Percentiles rank a stretch among this genome's conserved stretches.
These are phyloP conservation scores for Apodemus agrarius DNA, from an alignment of 2,797 vertebrate species.

Conservation along the genomic window DNA sequence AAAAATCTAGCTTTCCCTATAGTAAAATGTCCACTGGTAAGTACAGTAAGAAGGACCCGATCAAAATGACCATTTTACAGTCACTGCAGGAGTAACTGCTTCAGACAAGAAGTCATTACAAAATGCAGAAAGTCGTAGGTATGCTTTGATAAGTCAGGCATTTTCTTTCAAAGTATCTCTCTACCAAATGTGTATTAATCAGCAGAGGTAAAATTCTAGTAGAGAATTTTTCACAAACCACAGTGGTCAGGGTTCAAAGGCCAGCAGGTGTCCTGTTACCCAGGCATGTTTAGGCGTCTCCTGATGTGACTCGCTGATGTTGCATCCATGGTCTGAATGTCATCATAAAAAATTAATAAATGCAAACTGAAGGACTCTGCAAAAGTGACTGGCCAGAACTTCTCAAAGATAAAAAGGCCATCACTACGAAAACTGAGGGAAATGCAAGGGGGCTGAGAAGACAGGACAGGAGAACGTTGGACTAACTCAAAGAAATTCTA, in stretches of 20 bases:
- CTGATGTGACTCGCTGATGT: rapidly evolving
- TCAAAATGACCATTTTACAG: not conserved
- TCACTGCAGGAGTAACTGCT: not conserved
- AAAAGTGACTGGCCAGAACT: not conserved
- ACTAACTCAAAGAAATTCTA: not conserved
- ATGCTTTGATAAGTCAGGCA: not conserved
- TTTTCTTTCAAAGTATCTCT: not conserved
- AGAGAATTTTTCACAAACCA: not conserved
- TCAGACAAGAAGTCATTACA: constrained; percentile 21
- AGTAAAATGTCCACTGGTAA: not conserved
- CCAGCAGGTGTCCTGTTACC: not conserved
- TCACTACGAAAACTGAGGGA: not conserved
- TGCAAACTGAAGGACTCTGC: not conserved
- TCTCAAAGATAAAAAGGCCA: constrained; percentile 19
- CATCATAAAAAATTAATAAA: constrained; percentile 6
- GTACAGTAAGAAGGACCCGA: not conserved
- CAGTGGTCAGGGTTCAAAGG: not conserved
- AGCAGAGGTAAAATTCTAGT: not conserved
- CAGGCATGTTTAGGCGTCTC: not conserved
- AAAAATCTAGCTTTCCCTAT: not conserved
- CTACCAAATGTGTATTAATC: constrained; percentile 2
- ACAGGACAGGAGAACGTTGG: not conserved
- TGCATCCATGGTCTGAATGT: not conserved
- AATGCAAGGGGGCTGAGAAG: not conserved
- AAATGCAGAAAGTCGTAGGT: constrained; percentile 1